Percentiles rank a stretch among this genome's conserved stretches.
Evolutionary conservation across 2,797 vertebrate species (phyloP).

Genomic region (Notolepis coatsorum): DNA sequence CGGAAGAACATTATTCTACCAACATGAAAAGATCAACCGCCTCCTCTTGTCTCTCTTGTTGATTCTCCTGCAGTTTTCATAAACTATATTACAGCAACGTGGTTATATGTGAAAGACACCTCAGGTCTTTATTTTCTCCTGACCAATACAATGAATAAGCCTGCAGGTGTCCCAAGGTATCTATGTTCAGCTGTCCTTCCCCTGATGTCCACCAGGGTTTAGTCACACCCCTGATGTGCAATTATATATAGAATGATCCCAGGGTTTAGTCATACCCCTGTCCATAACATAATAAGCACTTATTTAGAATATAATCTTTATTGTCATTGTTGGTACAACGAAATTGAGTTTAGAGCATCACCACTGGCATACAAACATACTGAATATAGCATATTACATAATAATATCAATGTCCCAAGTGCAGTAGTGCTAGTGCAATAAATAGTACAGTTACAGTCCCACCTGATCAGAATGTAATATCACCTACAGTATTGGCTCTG

Average conservation of each 20-base stretch:
- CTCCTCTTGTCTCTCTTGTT: not conserved
- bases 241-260: not conserved
- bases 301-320: too few species aligned
- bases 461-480: too few species aligned
- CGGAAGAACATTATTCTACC: too few species aligned
- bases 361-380: too few species aligned
- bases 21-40: not conserved
- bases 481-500: too few species aligned
- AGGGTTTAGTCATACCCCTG: not conserved
- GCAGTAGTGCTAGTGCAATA: too few species aligned
- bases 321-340: too few species aligned
- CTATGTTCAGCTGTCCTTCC: conserved; percentile 11
- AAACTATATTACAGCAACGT: not conserved
- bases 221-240: too few species aligned
- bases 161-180: conserved; percentile 11
- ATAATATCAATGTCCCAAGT: too few species aligned
- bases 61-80: not conserved
- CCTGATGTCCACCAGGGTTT: not conserved
- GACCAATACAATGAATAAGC: conserved; percentile 31
- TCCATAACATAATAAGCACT: not conserved
- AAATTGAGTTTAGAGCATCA: too few species aligned
- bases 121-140: conserved; percentile 2
- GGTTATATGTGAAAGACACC: not conserved
- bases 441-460: too few species aligned
- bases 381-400: too few species aligned